phyloP scores from a whole-genome alignment of 2,888 invertebrate species.

The Melinaea menophilus region DNA sequence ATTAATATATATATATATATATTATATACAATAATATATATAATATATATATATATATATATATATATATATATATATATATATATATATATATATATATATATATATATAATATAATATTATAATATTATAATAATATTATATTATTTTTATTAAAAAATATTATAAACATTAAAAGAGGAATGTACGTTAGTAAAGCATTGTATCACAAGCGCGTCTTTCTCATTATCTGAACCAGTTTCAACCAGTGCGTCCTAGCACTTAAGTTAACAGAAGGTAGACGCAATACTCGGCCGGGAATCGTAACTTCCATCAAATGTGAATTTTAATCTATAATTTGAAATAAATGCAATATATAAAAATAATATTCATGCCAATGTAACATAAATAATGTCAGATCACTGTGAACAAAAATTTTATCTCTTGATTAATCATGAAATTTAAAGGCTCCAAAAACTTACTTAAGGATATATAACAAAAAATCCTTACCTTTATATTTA shows the following conservation, averaged over 20 bases:
- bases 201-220: constrained; percentile 18
- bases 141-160: no score
- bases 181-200: background rate
- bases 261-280: constrained; percentile 30
- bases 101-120: no score
- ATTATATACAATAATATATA: no score
- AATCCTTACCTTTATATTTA: no score
- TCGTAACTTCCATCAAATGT: constrained; percentile 23
- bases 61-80: no score
- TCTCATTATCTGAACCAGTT: constrained; percentile 29
- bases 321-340: constrained; percentile 12
- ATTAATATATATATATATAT: background rate
- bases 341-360: background rate
- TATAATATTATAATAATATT: no score
- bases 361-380: background rate
- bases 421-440: background rate
- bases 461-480: no score
- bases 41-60: no score
- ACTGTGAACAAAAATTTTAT: no score
- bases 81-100: no score
- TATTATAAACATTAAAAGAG: no score
- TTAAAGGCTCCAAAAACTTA: background rate
- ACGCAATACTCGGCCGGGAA: constrained; percentile 27
- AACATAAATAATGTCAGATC: background rate
- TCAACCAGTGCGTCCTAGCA: constrained; percentile 29